Base-by-base conservation (phyloP, 2,888 invertebrate species). In the Acrobeloides nanus region DNA sequence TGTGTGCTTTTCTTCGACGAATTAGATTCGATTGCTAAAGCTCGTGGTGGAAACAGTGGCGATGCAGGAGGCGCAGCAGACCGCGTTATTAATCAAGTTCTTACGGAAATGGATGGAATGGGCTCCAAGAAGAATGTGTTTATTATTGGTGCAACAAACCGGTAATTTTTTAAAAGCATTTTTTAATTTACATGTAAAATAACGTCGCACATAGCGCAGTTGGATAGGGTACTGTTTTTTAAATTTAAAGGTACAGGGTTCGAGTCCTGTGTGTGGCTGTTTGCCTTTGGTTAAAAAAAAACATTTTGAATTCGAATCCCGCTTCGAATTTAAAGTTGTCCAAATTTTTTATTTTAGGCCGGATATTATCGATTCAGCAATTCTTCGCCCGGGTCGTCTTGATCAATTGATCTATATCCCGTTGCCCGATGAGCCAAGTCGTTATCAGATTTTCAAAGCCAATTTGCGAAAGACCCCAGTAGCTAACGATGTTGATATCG, bases 21-120 rank as follows among this genome's bases (percentile, higher is more conserved):
- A 79, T 80, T 97, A 80, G 97, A 97, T 80, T 95, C 95, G 5
- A 97, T 99, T 76, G 97, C 97, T 21, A 97, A 97, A 79, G 87
- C 95, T 2, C 85, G 97, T 77, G 97, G 97, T 61, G 95, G 93
- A 23, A 89, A 85, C 69, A 85, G 87, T 50, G 93, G 95, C 21
- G 95, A 97, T 80, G 95, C 92, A 34, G 61, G 97, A 62, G 90
- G 90, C 51, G 95, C 97, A 32, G 93, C 95, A 2, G 97, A 99
- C 79, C 82, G 97, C 61, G 97, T 97, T 53, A 97, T 97, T 77
- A 97, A 97, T 80, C 97, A 99, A 81, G 89, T 97, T 72, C 82
- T 97, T 48, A 97, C 97, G 1, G 97, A 97, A 81, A 97, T 97
- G 97, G 97, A 97, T 77, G 97, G 97, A 71, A 97, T 97, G 95